Evolutionary conservation across 2,888 invertebrate species (phyloP), one percentile per base, ranked within the genome.

Genomic region (Tubulanus polymorphus): DNA sequence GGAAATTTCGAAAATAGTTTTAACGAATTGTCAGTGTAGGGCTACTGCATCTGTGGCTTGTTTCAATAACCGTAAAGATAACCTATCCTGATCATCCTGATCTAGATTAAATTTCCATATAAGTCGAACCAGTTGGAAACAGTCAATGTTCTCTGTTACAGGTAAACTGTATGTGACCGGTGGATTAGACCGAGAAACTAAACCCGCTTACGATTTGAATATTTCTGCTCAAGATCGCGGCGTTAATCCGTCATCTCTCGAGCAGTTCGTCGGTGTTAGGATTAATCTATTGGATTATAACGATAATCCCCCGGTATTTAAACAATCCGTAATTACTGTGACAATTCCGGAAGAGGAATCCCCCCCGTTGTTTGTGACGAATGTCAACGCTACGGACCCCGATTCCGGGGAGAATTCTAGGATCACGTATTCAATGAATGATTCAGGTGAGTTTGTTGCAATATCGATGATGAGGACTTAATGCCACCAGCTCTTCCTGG

Each of bases 391-490:
- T 15, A 37, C 18, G 5, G 57, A 58, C 8, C 47, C 57, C 8
- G 52, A 45, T 27, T 46, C 37, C 10, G 18, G 23, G 1, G 57
- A 50, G 18, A 50, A 49, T 28, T 41, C 37, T 6, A 46, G 46
- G 27, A 46, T 56, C 2, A 32, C 46, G 10, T 51, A 51, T 32
- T 32, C 48, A 10, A 32, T 41, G 26, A 45, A 37, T 2, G 35
- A 49, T 28, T 27, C 49, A 23, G 55, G 55, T 55, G 30, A 59
- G 59, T 49, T 25, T 56, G 55, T 1, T 59, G 55, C 49, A 25
- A 10, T 2, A 26, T 59, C 2, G 28, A 52, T 27, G 18, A 6
- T n/a, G 41, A 53, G 30, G 53, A 47, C 2, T n/a, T n/a, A n/a
- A n/a, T n/a, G n/a, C n/a, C n/a, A n/a, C n/a, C n/a, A n/a, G n/a